Evolutionary conservation across 2,888 invertebrate genomes (phyloP), one percentile per base, ranked within the genome.

Genomic region (Chelonus formosanus): DNA sequence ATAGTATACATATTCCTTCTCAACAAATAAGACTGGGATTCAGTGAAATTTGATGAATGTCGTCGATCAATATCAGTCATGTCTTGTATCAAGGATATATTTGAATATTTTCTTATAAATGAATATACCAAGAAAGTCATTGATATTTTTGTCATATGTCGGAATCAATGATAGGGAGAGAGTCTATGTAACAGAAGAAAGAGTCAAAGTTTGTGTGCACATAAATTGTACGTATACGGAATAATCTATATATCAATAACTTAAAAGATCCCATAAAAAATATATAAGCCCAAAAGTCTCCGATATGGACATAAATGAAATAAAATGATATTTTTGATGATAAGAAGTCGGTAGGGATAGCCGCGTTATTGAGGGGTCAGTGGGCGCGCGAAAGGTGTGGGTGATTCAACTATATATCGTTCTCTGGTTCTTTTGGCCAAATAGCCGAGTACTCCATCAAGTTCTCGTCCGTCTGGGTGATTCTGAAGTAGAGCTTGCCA

Each of bases 301-400:
- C 74, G 78, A 78, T 80, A 78, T 78, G 77, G 76, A 76, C 75
- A 82, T 83, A 83, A 83, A 83, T 82, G 83, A 84, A 83, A 84
- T 82, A 82, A 83, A 84, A 83, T 83, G 83, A 83, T 82, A 83
- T 83, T 83, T 71, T 78, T 70, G 71, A 71, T 74, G 78, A 78
- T 79, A 79, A 76, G 79, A 73, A 71, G 69, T 72, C 71, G 59
- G 48, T 62, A 59, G 68, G 65, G 74, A 79, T 81, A 80, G 78
- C 78, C 79, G 74, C 72, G 75, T 81, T 82, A 80, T 77, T 81
- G 75, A 76, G 74, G 83, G 83, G 74, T 78, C 78, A 79, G 72
- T 75, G 75, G 68, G 73, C 71, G 55, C 58, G 7, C 36, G 52
- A 45, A 31, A 48, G 47, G 36, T 48, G 34, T 54, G 54, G 10